phyloP scores from a whole-genome alignment of 1,140 invertebrate species.

The Zaprionus ghesquierei region DNA sequence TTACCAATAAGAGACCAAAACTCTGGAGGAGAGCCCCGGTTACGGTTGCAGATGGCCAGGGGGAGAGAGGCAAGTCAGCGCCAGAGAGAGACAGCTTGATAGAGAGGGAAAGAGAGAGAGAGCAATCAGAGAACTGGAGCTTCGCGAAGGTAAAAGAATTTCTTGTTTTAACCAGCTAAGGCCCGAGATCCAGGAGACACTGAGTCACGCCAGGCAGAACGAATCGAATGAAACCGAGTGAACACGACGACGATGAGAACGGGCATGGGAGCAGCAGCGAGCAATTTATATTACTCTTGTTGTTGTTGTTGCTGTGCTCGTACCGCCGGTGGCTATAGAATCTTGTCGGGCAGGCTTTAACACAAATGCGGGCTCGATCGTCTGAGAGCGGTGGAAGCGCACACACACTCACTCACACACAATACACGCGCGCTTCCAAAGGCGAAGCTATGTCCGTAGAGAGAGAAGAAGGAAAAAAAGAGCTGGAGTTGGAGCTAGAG shows the following conservation, averaged over 20 bases:
- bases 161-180: slow-evolving; percentile 37
- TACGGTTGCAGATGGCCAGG: too few species aligned
- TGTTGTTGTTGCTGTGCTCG: slow-evolving; percentile 56
- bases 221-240: slow-evolving; percentile 46
- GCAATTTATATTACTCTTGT: slow-evolving; percentile 26
- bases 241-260: slow-evolving; percentile 43
- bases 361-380: slow-evolving; percentile 30
- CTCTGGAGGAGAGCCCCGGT: slow-evolving; percentile 4
- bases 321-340: slow-evolving; percentile 74
- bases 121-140: slow-evolving; percentile 24
- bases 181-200: slow-evolving; percentile 29
- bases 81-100: not conserved
- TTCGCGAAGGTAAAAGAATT: slow-evolving; percentile 56
- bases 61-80: not conserved
- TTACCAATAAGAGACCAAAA: slow-evolving; percentile 44
- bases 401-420: not conserved
- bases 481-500: slow-evolving; percentile 6
- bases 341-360: slow-evolving; percentile 54
- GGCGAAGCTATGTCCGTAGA: slow-evolving; percentile 21
- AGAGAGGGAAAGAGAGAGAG: not conserved
- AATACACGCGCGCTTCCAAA: not conserved
- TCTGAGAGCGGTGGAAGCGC: not conserved
- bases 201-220: slow-evolving; percentile 32
- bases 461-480: slow-evolving; percentile 24
- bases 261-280: slow-evolving; percentile 36